A percentile compares a stretch with the other conserved stretches of the same genome.
Evolutionary conservation across 2,888 invertebrate species (phyloP).

Genomic region (Acanthococcus lagerstroemiae): DNA sequence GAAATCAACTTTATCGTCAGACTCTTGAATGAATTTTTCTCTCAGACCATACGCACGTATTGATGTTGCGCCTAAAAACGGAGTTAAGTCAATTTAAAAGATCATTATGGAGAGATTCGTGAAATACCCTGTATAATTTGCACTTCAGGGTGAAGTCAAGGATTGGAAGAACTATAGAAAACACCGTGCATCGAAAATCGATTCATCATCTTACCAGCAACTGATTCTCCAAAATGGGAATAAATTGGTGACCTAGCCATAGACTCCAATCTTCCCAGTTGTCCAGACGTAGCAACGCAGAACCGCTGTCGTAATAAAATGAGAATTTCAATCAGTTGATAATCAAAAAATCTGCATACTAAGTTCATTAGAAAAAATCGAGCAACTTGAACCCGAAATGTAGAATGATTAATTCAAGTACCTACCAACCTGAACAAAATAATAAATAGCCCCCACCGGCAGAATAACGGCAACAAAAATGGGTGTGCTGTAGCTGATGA

Average conservation of each 20-base stretch:
- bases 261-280: conserved; percentile 86
- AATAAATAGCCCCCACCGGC: conserved; percentile 71
- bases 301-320: conserved; percentile 90
- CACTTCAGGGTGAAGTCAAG: no score
- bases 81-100: background rate
- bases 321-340: no score
- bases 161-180: no score
- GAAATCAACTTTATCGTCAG: conserved; percentile 78
- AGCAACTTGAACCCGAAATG: no score
- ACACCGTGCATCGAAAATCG: no score
- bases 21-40: conserved; percentile 74
- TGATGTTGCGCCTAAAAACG: conserved; percentile 58
- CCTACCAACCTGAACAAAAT: conserved; percentile 59
- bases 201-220: conserved; percentile 47
- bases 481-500: conserved; percentile 78
- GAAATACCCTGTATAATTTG: no score
- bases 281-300: no score
- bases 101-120: background rate
- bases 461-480: conserved; percentile 67
- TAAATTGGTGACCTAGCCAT: conserved; percentile 92
- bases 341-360: no score
- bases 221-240: conserved; percentile 91
- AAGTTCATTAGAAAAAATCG: no score
- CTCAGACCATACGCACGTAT: conserved; percentile 78
- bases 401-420: no score